Base-by-base conservation (phyloP, 2,113 vertebrate genomes). In the Myotis brandtii region DNA sequence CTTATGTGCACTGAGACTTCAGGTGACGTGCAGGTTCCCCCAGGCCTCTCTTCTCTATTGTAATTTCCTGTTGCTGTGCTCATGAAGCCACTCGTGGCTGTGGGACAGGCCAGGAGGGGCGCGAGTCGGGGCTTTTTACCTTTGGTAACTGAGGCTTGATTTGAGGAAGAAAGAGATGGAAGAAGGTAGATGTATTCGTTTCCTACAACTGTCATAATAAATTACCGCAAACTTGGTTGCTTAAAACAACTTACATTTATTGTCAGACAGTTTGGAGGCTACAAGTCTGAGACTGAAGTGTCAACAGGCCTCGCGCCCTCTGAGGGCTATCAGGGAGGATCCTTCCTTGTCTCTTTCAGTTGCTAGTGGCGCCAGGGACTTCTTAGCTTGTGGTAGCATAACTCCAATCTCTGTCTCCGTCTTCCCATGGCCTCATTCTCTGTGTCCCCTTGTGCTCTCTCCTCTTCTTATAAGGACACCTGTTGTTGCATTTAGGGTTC, bases 21-120 rank as follows among this genome's bases (percentile, higher is more conserved):
- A 7, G 30, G 21, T 14, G 27, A 2, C 1, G 2, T 48, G 30
- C 2, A 7, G 12, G 0, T 1, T n/a, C 1, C 14, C 10, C 7
- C 13, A 2, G 8, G 46, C 27, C n/a, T 72, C 9, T 48, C 27
- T 48, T 67, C 48, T 94, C 82, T 40, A 5, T 32, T 50, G 64
- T 30, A 25, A 48, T 30, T 64, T 77, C 59, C 80, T 56, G 1
- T 13, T 67, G 1, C 40, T 32, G 20, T 43, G n/a, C 21, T 83
- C 12, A 37, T 0, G 17, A 94, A 91, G 77, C 11, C 20, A 69
- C 16, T 21, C 21, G 30, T 67, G 40, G 16, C 13, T 73, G 32
- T 50, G 54, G 16, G 56, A 9, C 5, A 73, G 40, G 10, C 37
- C 7, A 46, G 20, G 52, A 32, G 54, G 11, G 3, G 13, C 11